Conservation (phyloP, 2,113 vertebrate genomes). For the Tachysurus vachellii region DNA sequence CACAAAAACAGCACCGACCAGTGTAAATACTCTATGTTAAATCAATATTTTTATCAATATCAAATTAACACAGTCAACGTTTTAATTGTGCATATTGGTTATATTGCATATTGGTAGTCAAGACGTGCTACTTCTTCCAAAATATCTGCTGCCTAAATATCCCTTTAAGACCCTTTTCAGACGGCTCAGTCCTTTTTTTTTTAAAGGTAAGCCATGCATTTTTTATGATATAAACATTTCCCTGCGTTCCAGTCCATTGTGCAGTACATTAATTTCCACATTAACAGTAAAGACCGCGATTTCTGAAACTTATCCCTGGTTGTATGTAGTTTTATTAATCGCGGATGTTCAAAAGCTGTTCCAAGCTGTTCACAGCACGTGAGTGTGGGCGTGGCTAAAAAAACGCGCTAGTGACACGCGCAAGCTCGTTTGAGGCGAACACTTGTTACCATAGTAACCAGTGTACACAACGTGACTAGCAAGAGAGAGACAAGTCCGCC, state of each 20-base stretch:
- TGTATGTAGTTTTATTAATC: background rate
- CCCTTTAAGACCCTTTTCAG: no score
- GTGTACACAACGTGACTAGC: background rate
- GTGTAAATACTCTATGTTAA: no score
- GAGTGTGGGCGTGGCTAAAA: background rate
- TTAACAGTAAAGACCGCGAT: background rate
- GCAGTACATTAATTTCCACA: no score
- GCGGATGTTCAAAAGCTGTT: background rate
- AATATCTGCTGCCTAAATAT: no score
- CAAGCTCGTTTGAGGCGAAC: background rate
- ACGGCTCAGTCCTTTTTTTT: no score
- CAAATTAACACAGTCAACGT: no score
- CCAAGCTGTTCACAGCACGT: background rate
- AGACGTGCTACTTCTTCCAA: no score
- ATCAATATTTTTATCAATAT: no score
- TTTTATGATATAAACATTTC: background rate
- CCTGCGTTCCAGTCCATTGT: no score
- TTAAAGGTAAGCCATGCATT: background rate
- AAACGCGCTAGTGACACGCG: background rate
- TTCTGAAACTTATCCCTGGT: background rate
- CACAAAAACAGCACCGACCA: no score
- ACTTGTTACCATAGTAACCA: slow-evolving; percentile 34
- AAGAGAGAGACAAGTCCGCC: background rate
- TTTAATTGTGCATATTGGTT: no score
- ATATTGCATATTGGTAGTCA: no score